Evolutionary conservation across 2,113 vertebrate genomes (phyloP).

Genomic region (Sylvilagus bachmani): DNA sequence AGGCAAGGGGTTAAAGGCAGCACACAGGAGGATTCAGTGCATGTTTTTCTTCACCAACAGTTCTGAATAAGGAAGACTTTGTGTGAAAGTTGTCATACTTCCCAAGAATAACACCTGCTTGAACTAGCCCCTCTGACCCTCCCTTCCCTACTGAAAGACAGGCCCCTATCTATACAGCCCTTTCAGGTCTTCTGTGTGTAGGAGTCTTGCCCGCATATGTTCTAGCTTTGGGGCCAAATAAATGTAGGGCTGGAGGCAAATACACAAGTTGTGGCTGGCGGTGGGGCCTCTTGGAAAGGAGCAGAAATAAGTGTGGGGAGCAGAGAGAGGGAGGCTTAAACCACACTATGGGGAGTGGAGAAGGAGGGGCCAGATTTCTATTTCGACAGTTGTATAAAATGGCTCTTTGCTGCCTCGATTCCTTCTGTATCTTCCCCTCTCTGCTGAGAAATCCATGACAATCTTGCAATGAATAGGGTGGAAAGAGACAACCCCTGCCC

Average conservation of each 20-base stretch:
- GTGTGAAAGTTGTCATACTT: constrained; percentile 33
- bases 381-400: constrained; percentile 30
- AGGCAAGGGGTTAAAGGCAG: neutral
- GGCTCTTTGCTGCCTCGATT: neutral
- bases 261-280: neutral
- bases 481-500: constrained; percentile 5
- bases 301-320: neutral
- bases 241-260: neutral
- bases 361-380: neutral
- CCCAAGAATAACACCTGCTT: neutral
- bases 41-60: constrained; percentile 2
- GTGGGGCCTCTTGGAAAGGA: neutral
- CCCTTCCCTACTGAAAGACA: constrained; percentile 17
- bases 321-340: neutral
- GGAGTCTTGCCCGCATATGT: neutral
- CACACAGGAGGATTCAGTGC: neutral
- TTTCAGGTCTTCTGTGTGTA: neutral
- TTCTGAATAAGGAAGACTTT: constrained; percentile 31
- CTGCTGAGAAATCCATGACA: constrained; percentile 13
- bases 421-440: neutral
- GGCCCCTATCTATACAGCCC: neutral
- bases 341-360: neutral
- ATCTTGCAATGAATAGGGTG: constrained; percentile 52
- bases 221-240: constrained; percentile 16
- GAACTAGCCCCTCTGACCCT: neutral